Evolutionary conservation across 1,140 invertebrate genomes (phyloP).

Genomic region (Chymomyza costata): DNA sequence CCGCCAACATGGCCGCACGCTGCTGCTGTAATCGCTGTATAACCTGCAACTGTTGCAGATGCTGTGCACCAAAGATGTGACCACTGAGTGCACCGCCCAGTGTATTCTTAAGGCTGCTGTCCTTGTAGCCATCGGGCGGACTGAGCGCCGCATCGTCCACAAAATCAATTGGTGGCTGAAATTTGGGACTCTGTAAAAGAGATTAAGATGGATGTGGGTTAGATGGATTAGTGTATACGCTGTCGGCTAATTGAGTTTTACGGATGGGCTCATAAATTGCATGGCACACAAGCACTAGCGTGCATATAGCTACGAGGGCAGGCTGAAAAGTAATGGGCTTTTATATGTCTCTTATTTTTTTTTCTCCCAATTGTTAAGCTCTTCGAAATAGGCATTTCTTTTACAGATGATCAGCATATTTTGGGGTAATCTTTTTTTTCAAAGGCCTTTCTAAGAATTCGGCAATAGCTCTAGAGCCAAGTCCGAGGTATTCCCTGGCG

Average conservation of each 20-base stretch:
- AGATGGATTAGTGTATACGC: too few species aligned
- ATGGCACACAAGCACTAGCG: too few species aligned
- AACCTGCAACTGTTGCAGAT: slow-evolving; percentile 78
- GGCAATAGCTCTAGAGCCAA: too few species aligned
- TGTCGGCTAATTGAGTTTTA: slow-evolving; percentile 53
- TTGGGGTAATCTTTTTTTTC: too few species aligned
- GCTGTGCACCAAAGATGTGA: slow-evolving; percentile 79
- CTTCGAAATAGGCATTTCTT: too few species aligned
- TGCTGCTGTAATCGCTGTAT: slow-evolving; percentile 77
- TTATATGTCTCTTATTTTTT: too few species aligned
- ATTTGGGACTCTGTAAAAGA: slow-evolving; percentile 76
- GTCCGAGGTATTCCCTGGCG: too few species aligned
- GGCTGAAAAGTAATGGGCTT: too few species aligned
- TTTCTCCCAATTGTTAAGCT: too few species aligned
- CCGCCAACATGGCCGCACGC: slow-evolving; percentile 73
- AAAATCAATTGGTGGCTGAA: slow-evolving; percentile 80
- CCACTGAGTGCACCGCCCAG: slow-evolving; percentile 78
- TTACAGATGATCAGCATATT: too few species aligned
- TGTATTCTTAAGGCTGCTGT: slow-evolving; percentile 78
- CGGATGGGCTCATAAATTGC: slow-evolving; percentile 32
- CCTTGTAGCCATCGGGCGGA: slow-evolving; percentile 90
- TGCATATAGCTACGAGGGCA: too few species aligned
- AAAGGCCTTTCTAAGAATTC: too few species aligned
- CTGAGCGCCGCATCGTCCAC: slow-evolving; percentile 87
- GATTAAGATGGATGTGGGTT: not conserved